A percentile compares a stretch with the other conserved stretches of the same genome.
These are phyloP conservation scores for Sinopyrophorus schimmeli DNA, from an alignment of 2,888 invertebrate genomes.

Conservation along the genomic window DNA sequence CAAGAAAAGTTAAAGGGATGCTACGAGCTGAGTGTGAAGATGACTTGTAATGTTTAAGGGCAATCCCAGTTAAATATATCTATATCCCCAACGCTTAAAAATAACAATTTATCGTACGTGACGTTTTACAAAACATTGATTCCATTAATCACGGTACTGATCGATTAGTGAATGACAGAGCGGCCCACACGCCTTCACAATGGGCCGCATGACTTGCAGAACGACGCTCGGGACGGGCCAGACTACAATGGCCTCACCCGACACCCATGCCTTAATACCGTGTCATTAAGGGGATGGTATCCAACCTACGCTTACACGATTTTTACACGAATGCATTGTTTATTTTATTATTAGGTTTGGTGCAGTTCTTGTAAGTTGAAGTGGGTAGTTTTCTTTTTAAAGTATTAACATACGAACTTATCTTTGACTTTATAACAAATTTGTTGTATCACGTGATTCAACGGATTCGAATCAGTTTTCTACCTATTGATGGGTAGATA, in stretches of 20 bases:
- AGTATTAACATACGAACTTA: too few relatives aligned
- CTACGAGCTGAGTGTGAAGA: too few relatives aligned
- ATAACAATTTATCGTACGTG: slow-evolving; percentile 39
- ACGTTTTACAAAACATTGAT: slow-evolving; percentile 39
- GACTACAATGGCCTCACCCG: slow-evolving; percentile 43
- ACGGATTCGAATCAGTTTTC: too few relatives aligned
- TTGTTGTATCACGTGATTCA: too few relatives aligned
- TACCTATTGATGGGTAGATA: too few relatives aligned
- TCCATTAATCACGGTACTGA: slow-evolving; percentile 41
- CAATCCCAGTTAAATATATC: slow-evolving; percentile 25
- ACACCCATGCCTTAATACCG: slow-evolving; percentile 41
- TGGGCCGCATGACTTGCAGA: slow-evolving; percentile 41
- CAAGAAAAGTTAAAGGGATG: too few relatives aligned
- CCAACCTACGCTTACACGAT: slow-evolving; percentile 32
- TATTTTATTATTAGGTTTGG: slow-evolving; percentile 28
- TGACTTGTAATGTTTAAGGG: slow-evolving; percentile 30
- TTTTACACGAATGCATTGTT: slow-evolving; percentile 31
- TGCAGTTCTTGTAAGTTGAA: slow-evolving; percentile 8
- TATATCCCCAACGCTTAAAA: slow-evolving; percentile 32
- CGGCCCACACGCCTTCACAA: slow-evolving; percentile 34
- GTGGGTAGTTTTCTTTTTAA: slow-evolving; percentile 9
- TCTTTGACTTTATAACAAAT: too few relatives aligned
- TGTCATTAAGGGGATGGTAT: slow-evolving; percentile 43
- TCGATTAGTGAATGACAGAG: slow-evolving; percentile 44
- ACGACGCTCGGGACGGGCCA: slow-evolving; percentile 38